Conservation (phyloP, 2,113 vertebrate genomes). For the Menidia beryllina region DNA sequence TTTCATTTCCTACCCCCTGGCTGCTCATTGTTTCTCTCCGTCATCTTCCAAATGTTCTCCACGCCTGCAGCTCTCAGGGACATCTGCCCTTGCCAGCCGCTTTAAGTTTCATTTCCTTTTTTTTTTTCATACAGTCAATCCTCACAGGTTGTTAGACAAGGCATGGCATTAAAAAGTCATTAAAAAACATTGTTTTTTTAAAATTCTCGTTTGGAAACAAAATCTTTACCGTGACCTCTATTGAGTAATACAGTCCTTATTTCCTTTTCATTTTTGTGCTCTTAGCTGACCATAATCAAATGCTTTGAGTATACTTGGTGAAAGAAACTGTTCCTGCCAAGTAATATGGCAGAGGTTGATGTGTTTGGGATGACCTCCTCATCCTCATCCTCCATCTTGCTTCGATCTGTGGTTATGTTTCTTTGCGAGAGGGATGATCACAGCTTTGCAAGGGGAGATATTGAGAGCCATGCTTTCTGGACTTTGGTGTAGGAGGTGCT, state of each 20-base stretch:
- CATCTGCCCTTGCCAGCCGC: constrained; percentile 48
- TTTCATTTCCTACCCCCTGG: constrained; percentile 49
- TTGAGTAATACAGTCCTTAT: background rate
- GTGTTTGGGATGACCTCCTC: constrained; percentile 25
- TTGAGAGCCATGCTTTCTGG: constrained; percentile 32
- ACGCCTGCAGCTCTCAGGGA: constrained; percentile 55
- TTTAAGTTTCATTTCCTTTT: constrained; percentile 6
- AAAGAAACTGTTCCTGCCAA: background rate
- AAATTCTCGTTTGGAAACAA: constrained; percentile 2
- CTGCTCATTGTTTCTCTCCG: constrained; percentile 45
- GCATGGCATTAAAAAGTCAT: constrained; percentile 27
- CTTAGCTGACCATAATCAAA: constrained; percentile 3
- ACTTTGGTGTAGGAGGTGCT: constrained; percentile 38
- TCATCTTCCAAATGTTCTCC: constrained; percentile 50
- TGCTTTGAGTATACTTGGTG: constrained; percentile 10
- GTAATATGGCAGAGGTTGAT: background rate
- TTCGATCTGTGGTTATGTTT: constrained; percentile 14
- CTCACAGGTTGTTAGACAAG: constrained; percentile 3
- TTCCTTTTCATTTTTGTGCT: constrained; percentile 13
- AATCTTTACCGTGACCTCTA: constrained; percentile 19
- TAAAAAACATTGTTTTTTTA: constrained; percentile 8
- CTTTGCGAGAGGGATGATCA: constrained; percentile 32
- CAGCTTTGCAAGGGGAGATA: constrained; percentile 9
- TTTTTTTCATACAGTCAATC: constrained; percentile 13
- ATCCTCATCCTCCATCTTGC: constrained; percentile 25